These are phyloP conservation scores for Eurytoma californica DNA, from an alignment of 2,888 invertebrate species.

Conservation along the genomic window DNA sequence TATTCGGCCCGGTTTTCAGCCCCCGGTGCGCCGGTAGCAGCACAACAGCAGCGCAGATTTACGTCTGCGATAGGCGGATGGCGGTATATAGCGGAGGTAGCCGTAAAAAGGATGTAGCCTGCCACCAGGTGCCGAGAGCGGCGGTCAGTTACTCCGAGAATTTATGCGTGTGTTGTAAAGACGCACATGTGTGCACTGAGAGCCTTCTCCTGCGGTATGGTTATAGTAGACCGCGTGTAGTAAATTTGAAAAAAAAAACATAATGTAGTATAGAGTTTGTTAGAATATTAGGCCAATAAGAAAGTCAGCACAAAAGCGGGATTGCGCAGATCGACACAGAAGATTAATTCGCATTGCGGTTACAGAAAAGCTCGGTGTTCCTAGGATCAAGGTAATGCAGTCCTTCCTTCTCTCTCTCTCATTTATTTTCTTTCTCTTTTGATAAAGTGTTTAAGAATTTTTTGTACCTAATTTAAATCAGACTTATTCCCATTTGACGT, in stretches of 20 bases:
- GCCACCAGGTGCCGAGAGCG: slow-evolving; percentile 54
- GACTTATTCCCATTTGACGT: slow-evolving; percentile 53
- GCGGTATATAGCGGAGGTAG: slow-evolving; percentile 21
- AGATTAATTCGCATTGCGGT: slow-evolving; percentile 49
- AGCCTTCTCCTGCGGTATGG: slow-evolving; percentile 7
- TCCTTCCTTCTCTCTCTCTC: slow-evolving; percentile 13
- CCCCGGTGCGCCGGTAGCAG: slow-evolving; percentile 37
- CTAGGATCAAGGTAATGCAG: too few species aligned
- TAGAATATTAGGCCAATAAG: slow-evolving; percentile 57
- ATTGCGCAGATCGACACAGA: slow-evolving; percentile 60
- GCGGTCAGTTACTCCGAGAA: slow-evolving; percentile 51
- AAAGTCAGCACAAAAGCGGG: slow-evolving; percentile 62
- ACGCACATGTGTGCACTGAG: neutral
- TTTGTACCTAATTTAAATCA: slow-evolving; percentile 31
- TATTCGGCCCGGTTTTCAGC: slow-evolving; percentile 39
- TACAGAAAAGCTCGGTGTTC: slow-evolving; percentile 50
- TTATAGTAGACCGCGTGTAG: slow-evolving; percentile 41
- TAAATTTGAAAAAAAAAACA: too few species aligned
- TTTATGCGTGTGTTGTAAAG: slow-evolving; percentile 21
- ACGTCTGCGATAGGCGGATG: slow-evolving; percentile 47
- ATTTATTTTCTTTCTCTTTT: neutral
- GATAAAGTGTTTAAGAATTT: neutral
- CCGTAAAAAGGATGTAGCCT: slow-evolving; percentile 57
- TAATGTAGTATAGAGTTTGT: slow-evolving; percentile 55
- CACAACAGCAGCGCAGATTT: slow-evolving; percentile 48